Evolutionary conservation across 2,888 invertebrate species (phyloP), one percentile per base, ranked within the genome.

Genomic region (Tinea trinotella): DNA sequence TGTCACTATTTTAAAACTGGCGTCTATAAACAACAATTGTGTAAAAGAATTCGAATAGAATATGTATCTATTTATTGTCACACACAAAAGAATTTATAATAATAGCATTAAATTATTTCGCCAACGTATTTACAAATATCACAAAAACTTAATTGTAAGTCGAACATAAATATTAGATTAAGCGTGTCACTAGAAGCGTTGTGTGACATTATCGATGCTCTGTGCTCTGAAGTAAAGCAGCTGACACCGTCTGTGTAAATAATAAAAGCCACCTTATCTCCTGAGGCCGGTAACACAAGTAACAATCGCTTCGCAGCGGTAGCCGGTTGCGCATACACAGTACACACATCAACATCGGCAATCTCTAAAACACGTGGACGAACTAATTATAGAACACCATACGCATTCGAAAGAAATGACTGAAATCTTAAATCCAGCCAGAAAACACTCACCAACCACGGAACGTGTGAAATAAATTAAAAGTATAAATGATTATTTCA

Each of bases 311-410:
- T 18, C 48, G 53, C 6, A 7, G 22, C 53, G 53, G 19, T 44
- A 53, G 55, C 53, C 36, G 36, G 6, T 17, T 22, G 22, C 24
- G 40, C 22, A 12, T 35, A 20, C 4, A 18, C 13, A 35, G 18
- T 15, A n/a, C 22, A 20, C 9, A 19, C 10, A 36, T 76, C 78
- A 81, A 78, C 79, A 78, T 71, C 40, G 13, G 40, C 40, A 7
- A 12, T 30, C 30, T 30, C 40, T 15, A 40, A 76, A 73, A 64
- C 84, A 84, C 83, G 84, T 81, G 82, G 78, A 35, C 70, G 58
- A 56, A 65, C 74, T 78, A 76, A 76, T 77, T 78, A 74, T 82
- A 81, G 71, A 66, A 70, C 62, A 70, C 58, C 22, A 20, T 15
- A 35, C 15, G 50, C 24, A 13, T 19, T 50, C 1, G 24, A 18